Evolutionary conservation across 92 coral and sea anemone species (phyloP).

Genomic region (Isaurus tuberculatus): DNA sequence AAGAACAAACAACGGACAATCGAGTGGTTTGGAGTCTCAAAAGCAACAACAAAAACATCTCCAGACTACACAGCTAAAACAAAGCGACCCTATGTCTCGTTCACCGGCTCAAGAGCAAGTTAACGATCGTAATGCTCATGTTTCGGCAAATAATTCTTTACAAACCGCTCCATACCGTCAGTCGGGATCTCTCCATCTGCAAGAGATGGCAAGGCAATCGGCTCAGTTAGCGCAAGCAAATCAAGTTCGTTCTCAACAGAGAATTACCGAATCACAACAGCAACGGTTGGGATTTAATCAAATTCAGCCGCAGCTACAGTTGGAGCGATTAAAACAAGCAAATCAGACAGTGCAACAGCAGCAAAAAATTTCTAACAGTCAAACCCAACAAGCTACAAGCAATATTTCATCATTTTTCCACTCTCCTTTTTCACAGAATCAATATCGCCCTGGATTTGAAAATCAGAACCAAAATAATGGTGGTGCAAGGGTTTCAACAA

Average conservation of each 20-base stretch:
- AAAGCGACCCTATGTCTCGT: slow-evolving; percentile 52
- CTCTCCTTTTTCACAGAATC: slow-evolving; percentile 39
- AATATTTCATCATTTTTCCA: slow-evolving; percentile 11
- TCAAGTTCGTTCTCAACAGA: slow-evolving; percentile 51
- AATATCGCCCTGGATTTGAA: slow-evolving; percentile 43
- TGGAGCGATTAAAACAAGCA: slow-evolving; percentile 51
- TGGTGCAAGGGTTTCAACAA: slow-evolving; percentile 19
- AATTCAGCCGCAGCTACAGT: slow-evolving; percentile 54
- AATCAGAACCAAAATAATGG: slow-evolving; percentile 20
- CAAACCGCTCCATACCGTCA: slow-evolving; percentile 49
- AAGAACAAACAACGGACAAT: slow-evolving; percentile 50
- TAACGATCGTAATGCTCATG: slow-evolving; percentile 47
- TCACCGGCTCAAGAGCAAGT: slow-evolving; percentile 44
- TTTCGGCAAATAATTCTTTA: slow-evolving; percentile 34
- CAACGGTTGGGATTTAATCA: slow-evolving; percentile 28
- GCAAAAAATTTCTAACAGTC: slow-evolving; percentile 40
- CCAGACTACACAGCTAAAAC: slow-evolving; percentile 53
- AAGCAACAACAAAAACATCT: slow-evolving; percentile 65
- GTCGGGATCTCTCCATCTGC: slow-evolving; percentile 72
- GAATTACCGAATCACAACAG: slow-evolving; percentile 28
- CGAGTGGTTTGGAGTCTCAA: slow-evolving; percentile 55
- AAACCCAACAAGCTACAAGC: slow-evolving; percentile 36
- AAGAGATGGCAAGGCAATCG: slow-evolving; percentile 86
- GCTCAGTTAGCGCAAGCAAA: slow-evolving; percentile 63
- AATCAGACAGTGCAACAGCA: slow-evolving; percentile 59